These are phyloP conservation scores for Chionodraco myersi DNA, from an alignment of 2,113 vertebrate genomes.

Conservation along the genomic window DNA sequence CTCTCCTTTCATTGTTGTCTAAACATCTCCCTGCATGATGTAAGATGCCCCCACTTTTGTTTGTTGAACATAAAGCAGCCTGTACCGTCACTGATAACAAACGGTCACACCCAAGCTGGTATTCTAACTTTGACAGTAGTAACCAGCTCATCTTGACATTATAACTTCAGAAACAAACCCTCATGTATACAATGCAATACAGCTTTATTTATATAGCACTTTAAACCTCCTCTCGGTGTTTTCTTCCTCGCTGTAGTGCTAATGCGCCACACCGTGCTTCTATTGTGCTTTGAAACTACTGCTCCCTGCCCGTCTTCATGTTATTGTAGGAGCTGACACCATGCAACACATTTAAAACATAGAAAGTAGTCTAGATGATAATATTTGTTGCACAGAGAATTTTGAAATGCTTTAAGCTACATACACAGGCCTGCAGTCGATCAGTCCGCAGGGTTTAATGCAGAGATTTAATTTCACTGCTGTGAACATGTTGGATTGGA, in stretches of 20 bases:
- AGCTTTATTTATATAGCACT: too few species aligned
- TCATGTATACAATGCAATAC: neutral
- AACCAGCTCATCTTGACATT: neutral
- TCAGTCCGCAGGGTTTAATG: too few species aligned
- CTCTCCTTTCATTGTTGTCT: conserved; percentile 31
- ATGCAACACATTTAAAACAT: too few species aligned
- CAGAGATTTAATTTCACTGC: too few species aligned
- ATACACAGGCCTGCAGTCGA: too few species aligned
- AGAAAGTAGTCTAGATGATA: too few species aligned
- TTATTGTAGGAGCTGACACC: neutral
- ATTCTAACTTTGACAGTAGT: neutral
- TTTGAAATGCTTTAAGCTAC: too few species aligned
- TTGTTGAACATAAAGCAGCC: neutral
- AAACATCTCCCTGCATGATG: conserved; percentile 48
- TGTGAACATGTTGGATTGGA: too few species aligned
- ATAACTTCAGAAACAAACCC: neutral
- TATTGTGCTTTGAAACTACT: neutral
- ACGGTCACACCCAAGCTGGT: neutral
- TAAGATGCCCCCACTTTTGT: neutral
- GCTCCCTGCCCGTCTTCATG: neutral
- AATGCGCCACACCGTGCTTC: neutral
- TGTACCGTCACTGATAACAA: neutral
- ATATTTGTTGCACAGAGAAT: too few species aligned
- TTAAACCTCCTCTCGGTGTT: neutral
- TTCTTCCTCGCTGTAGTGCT: neutral